These are phyloP conservation scores for Pachyrhynchus sulphureomaculatus DNA, from an alignment of 1,140 invertebrate species.

Conservation along the genomic window DNA sequence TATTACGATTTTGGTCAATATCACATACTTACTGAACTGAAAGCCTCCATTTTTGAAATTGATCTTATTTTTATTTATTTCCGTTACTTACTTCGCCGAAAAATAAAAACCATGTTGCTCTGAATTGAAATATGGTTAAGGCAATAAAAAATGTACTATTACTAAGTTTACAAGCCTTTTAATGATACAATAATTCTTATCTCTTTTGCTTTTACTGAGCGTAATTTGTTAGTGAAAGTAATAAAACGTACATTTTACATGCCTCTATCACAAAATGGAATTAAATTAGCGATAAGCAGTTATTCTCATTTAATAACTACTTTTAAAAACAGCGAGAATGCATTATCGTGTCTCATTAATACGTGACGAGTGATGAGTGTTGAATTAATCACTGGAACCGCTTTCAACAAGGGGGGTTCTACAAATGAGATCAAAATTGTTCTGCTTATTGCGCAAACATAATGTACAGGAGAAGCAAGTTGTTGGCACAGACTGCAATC, in stretches of 20 bases:
- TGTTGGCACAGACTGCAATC: no score
- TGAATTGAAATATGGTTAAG: constrained; percentile 10
- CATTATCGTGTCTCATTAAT: constrained; percentile 15
- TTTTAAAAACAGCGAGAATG: constrained; percentile 24
- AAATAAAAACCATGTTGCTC: no score
- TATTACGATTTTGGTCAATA: no score
- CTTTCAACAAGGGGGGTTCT: no score
- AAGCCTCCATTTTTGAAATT: no score
- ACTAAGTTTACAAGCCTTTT: constrained; percentile 12
- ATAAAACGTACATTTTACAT: constrained; percentile 26
- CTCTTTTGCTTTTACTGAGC: constrained; percentile 12
- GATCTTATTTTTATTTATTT: no score
- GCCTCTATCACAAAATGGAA: constrained; percentile 19
- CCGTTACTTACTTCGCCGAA: no score
- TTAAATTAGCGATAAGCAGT: constrained; percentile 25
- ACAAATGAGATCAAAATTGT: no score
- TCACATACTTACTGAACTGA: no score
- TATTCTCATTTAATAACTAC: constrained; percentile 22
- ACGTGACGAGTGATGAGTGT: not conserved
- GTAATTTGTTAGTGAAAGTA: constrained; percentile 33
- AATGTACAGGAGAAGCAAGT: no score
- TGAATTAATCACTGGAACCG: no score
- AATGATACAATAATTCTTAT: constrained; percentile 29
- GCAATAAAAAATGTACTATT: constrained; percentile 25
- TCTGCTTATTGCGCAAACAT: no score